A percentile compares a stretch with the other conserved stretches of the same genome.
These are phyloP conservation scores for Orussus abietinus DNA, from an alignment of 1,140 invertebrate species.

Conservation along the genomic window DNA sequence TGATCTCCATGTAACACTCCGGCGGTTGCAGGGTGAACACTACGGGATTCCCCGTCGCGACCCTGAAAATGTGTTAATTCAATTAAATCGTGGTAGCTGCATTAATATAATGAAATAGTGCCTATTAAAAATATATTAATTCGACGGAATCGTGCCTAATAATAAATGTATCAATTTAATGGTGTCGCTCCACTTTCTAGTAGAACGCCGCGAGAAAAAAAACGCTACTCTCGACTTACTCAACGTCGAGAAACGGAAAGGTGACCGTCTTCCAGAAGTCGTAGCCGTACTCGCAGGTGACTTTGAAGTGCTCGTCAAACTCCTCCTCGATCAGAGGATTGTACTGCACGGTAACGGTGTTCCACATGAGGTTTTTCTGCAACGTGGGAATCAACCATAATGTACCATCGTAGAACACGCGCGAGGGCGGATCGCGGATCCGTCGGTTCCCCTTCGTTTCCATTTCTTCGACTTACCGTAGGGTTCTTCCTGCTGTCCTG, in stretches of 20 bases:
- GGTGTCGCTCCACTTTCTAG: constrained; percentile 4
- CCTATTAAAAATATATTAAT: too few relatives aligned
- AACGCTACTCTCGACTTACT: constrained; percentile 64
- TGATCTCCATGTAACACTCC: constrained; percentile 93
- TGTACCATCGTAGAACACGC: constrained; percentile 1
- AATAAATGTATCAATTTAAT: constrained; percentile 1
- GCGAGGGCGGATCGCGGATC: constrained; percentile 1
- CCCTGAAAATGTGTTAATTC: constrained; percentile 56
- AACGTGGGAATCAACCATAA: constrained; percentile 19
- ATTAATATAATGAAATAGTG: too few relatives aligned
- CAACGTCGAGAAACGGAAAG: constrained; percentile 90
- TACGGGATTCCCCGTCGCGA: constrained; percentile 88
- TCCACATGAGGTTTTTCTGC: constrained; percentile 94
- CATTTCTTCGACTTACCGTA: constrained; percentile 65
- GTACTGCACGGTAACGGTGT: constrained; percentile 91
- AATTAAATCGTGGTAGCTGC: constrained; percentile 9
- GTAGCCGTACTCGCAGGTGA: constrained; percentile 94
- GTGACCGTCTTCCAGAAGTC: constrained; percentile 96
- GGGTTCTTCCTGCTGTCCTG: constrained; percentile 81
- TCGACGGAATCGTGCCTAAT: too few relatives aligned
- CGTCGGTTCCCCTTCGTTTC: constrained; percentile 3
- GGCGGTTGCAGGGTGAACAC: constrained; percentile 91
- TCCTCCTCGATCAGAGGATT: constrained; percentile 91
- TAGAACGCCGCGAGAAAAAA: background rate
- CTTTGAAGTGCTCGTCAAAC: constrained; percentile 92